Base-by-base conservation (phyloP, 2,888 invertebrate species). In the Oxytorus armatus region DNA sequence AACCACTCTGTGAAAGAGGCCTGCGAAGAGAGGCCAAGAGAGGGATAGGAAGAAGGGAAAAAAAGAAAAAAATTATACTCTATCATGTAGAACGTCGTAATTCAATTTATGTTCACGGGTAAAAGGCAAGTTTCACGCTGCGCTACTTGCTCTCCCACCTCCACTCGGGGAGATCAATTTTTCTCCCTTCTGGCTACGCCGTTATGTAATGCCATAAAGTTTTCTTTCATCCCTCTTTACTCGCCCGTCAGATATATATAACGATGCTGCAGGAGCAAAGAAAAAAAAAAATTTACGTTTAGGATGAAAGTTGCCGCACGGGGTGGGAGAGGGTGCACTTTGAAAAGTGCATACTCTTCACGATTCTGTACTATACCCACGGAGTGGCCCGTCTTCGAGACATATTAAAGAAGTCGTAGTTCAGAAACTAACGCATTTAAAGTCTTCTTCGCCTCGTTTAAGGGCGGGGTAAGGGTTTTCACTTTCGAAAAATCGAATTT, bases 1-100 rank as follows among this genome's bases (percentile, higher is more conserved):
- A 68, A 96, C 93, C 80, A 95, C 95, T 59, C 96, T 94, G 53
- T 95, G 94, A 89, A 96, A 95, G 74, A 97, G 92, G 83, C 96
- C 96, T 96, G 92, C 7, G 42, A 55, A 68, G 14, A 87, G 86
- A 74, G 25, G 16, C 39, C 47, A 57, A 53, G 36, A 5, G 33
- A 33, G 44, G 25, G 59, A 47, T 33, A 18, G 39, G 11, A 51
- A 57, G 36, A 21, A 55, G 18, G 49, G 10, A 59, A 5, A 33
- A 36, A 18, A 70, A 16, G 7, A 65, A 21, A 7, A 36, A 44
- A 70, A 39, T 59, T 57, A 47, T 11, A 63, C 57, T 57, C 18
- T 49, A n/a, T 16, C 36, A 11, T 23, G 51, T 23, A 59, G 29
- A 65, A 69, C 57, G 69, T 16, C 33, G 61, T 76, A 76, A 79